Evolutionary conservation across 2,888 invertebrate species (phyloP), one percentile per base, ranked within the genome.

Genomic region (Tryphoninae sp.): DNA sequence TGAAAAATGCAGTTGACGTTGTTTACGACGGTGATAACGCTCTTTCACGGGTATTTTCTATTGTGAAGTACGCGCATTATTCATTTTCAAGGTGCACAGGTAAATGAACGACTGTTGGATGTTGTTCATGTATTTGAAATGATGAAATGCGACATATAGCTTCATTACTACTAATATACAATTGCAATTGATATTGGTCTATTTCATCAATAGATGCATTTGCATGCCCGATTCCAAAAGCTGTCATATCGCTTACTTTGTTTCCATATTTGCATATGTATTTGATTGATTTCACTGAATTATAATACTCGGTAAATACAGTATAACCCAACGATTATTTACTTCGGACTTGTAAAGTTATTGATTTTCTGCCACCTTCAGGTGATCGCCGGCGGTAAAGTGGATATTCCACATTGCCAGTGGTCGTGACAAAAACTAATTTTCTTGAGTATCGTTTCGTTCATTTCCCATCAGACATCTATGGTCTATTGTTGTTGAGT

Each of bases 121-220:
- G 9, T 62, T 87, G 49, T 86, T 90, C 89, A 76, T 90, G 89
- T 11, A 86, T 86, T 1, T 61, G 65, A 69, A 86, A 86, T 2
- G 26, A 9, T 26, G 84, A 62, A 23, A 84, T 84, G 13, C 83
- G 81, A 81, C 89, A 90, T 53, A 86, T 73, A 2, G 89, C 89
- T 86, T 90, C 89, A 64, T 80, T 83, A 45, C 83, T 87, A 69
- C 87, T 89, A 3, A 89, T 82, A 71, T 89, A 89, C 0, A 0
- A 19, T 19, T 19, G 19, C 19, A 19, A 19, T 19, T 19, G 19
- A 19, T 19, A 19, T 19, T 86, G 88, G n/a, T 22, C 68, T 8
- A 89, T 73, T 85, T 89, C 88, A 76, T 88, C 86, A 40, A 61
- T 9, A n/a, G 61, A 23, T 26, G 61, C 61, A 26, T 26, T 19